Evolutionary conservation across 2,888 invertebrate species (phyloP).

Genomic region (Keiferia lycopersicella): DNA sequence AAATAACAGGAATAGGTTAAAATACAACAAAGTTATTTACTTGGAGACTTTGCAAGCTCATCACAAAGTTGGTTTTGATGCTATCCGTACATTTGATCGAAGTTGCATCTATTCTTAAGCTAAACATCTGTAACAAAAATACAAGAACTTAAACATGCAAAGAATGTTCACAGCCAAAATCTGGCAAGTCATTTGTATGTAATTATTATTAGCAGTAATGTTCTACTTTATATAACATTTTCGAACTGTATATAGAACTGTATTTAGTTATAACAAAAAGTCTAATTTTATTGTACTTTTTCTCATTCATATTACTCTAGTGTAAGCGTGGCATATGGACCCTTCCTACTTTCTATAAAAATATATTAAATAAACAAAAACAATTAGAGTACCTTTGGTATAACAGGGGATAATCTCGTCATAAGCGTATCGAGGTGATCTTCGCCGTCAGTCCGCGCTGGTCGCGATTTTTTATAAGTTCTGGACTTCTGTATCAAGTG

Average conservation of each 20-base stretch:
- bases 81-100: slow-evolving; percentile 85
- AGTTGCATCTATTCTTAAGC: slow-evolving; percentile 87
- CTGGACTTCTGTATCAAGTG: slow-evolving; percentile 70
- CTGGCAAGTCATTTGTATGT: too few relatives aligned
- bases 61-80: slow-evolving; percentile 86
- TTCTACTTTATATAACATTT: background rate
- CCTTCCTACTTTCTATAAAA: too few relatives aligned
- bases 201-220: background rate
- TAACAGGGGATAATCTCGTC: slow-evolving; percentile 86
- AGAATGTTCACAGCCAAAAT: too few relatives aligned
- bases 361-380: too few relatives aligned
- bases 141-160: slow-evolving; percentile 42
- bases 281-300: too few relatives aligned
- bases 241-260: too few relatives aligned
- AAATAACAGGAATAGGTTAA: background rate
- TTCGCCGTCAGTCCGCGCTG: slow-evolving; percentile 37
- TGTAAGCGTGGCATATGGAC: too few relatives aligned
- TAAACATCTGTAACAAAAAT: slow-evolving; percentile 83
- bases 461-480: slow-evolving; percentile 40
- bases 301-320: too few relatives aligned
- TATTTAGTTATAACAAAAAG: too few relatives aligned
- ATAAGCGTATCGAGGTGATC: slow-evolving; percentile 74
- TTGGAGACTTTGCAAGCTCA: slow-evolving; percentile 84
- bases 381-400: slow-evolving; percentile 85
- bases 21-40: slow-evolving; percentile 58